Evolutionary conservation across 1,140 invertebrate species (phyloP), one percentile per base, ranked within the genome.

Genomic region (Bombus vancouverensis): DNA sequence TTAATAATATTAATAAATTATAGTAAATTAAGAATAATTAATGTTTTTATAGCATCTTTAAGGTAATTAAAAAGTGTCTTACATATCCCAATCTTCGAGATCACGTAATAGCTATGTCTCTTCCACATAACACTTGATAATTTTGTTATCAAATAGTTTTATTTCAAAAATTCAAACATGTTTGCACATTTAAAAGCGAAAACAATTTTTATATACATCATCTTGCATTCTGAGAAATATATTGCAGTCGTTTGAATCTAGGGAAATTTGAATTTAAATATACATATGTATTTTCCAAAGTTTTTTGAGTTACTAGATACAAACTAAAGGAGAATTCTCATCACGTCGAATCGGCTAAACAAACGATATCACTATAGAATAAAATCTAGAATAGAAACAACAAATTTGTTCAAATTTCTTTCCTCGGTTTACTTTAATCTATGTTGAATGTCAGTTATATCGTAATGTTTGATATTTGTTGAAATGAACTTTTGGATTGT

Each of bases 371-470:
- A 57, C 47, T 76, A 70, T 37, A 80, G n/a, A 37, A 70, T 71
- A 22, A 34, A 57, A 73, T 81, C 73, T 76, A 66, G 62, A 68
- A 65, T 62, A 71, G 75, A 44, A 79, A 59, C 53, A 70, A 44
- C 32, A 72, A 84, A 71, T 79, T 65, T 37, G n/a, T 44, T 78
- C 13, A 84, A 84, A 84, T 78, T 79, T 79, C 83, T 59, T 84
- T 79, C 68, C 76, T 84, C 42, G 25, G 66, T 62, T 72, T 72
- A 28, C 25, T 44, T 62, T 72, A 62, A 84, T 80, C 83, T 34
- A 79, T 80, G 83, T 47, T 53, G 47, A 79, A 72, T 84, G 83
- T 72, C 76, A 84, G 76, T 84, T 84, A 62, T 18, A 80, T 42
- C 22, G 66, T 79, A 70, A 84, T 84, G 83, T 84, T 84, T 32